Conservation (phyloP, 1,140 invertebrate species). For the Centruroides sculpturatus region DNA sequence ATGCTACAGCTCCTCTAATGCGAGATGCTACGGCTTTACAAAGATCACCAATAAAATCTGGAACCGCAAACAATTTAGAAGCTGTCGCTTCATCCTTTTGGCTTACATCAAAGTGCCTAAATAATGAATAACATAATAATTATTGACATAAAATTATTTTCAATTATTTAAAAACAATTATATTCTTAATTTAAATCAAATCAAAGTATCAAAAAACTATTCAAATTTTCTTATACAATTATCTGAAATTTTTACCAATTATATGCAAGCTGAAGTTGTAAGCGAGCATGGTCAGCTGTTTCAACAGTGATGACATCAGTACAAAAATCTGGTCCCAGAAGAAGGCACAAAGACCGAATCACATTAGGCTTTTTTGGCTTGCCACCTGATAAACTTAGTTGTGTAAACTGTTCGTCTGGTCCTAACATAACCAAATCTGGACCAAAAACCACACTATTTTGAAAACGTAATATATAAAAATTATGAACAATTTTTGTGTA, state of each 20-base stretch:
- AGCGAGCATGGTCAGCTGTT: conserved; percentile 38
- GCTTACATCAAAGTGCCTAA: conserved; percentile 32
- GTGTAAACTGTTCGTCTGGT: conserved; percentile 41
- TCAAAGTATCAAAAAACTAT: too few species aligned
- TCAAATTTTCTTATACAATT: too few species aligned
- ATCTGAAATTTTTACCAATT: conserved; percentile 28
- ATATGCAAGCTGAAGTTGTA: conserved; percentile 36
- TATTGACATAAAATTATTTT: too few species aligned
- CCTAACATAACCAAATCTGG: conserved; percentile 40
- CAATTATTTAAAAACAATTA: too few species aligned
- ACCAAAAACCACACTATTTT: conserved; percentile 31
- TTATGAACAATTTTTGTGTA: too few species aligned
- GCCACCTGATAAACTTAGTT: conserved; percentile 35
- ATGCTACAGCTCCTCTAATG: conserved; percentile 36
- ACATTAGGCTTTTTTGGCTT: conserved; percentile 37
- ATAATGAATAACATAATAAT: not conserved
- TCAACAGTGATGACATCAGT: conserved; percentile 38
- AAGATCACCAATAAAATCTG: conserved; percentile 39
- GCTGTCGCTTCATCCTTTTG: conserved; percentile 25
- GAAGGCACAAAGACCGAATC: conserved; percentile 35
- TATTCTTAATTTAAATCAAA: too few species aligned
- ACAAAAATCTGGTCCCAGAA: conserved; percentile 39
- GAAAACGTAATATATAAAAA: too few species aligned
- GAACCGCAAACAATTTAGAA: conserved; percentile 36
- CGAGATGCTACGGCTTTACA: conserved; percentile 39